Evolutionary conservation across 1,140 invertebrate genomes (phyloP).

Genomic region (Brachionus koreanus): DNA sequence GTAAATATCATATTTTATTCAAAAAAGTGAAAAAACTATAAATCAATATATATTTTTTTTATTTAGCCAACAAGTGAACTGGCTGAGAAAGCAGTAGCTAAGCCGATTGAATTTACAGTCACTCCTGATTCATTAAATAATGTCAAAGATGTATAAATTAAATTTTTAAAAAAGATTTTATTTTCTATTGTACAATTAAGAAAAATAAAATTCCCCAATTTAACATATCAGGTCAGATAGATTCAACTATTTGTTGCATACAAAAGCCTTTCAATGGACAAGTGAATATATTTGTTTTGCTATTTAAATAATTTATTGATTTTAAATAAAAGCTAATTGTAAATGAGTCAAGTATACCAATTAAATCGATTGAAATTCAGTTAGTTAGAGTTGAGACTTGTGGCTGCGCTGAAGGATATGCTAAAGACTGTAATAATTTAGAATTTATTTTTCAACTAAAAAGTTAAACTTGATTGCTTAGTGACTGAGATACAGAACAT

Average conservation of each 20-base stretch:
- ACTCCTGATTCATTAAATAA: slow-evolving; percentile 75
- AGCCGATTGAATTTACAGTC: slow-evolving; percentile 72
- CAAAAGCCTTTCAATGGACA: slow-evolving; percentile 82
- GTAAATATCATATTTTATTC: slow-evolving; percentile 51
- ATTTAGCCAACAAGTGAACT: slow-evolving; percentile 18
- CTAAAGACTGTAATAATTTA: slow-evolving; percentile 73
- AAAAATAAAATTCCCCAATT: slow-evolving; percentile 73
- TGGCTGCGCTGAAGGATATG: slow-evolving; percentile 87
- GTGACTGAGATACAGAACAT: slow-evolving; percentile 97
- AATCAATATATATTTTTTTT: neutral
- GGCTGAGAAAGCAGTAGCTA: slow-evolving; percentile 59
- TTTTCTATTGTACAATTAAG: slow-evolving; percentile 50
- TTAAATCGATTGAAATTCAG: slow-evolving; percentile 90
- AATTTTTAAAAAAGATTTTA: neutral
- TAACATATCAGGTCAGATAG: slow-evolving; percentile 73
- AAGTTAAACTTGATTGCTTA: slow-evolving; percentile 55
- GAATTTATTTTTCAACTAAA: neutral
- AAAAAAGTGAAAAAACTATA: slow-evolving; percentile 46
- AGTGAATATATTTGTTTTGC: slow-evolving; percentile 57
- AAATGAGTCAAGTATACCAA: slow-evolving; percentile 71
- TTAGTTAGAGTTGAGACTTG: slow-evolving; percentile 90
- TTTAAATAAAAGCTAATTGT: slow-evolving; percentile 64
- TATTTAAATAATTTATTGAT: slow-evolving; percentile 45
- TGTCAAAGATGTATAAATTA: slow-evolving; percentile 60
- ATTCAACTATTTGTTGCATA: slow-evolving; percentile 75